These are phyloP conservation scores for Microctonus aethiopoides DNA, from an alignment of 2,888 invertebrate species.

Conservation along the genomic window DNA sequence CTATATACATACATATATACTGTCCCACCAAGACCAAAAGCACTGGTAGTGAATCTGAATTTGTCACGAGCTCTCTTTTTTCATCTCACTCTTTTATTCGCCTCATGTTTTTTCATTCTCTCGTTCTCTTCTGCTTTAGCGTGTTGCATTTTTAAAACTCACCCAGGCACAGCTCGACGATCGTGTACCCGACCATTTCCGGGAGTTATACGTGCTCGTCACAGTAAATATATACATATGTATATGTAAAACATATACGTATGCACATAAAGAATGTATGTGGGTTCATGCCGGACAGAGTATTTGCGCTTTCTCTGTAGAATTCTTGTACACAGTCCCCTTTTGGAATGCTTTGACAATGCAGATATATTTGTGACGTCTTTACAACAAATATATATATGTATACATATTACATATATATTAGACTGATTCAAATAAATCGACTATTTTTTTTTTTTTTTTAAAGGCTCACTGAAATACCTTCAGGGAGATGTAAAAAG, in stretches of 20 bases:
- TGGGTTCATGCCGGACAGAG: slow-evolving; percentile 33
- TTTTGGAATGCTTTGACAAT: slow-evolving; percentile 12
- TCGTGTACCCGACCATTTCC: slow-evolving; percentile 39
- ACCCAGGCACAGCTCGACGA: slow-evolving; percentile 33
- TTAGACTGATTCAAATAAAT: no score
- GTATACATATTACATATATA: no score
- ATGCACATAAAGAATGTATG: slow-evolving; percentile 36
- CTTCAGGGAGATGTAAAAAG: no score
- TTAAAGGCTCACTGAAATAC: no score
- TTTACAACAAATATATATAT: background rate
- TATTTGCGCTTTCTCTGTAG: slow-evolving; percentile 33
- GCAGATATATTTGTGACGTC: background rate
- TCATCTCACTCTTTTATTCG: slow-evolving; percentile 3
- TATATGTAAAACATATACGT: background rate
- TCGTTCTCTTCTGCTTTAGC: slow-evolving; percentile 10
- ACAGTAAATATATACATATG: slow-evolving; percentile 1
- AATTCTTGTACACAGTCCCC: slow-evolving; percentile 7
- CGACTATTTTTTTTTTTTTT: no score
- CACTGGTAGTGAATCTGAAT: slow-evolving; percentile 34
- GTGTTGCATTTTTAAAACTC: slow-evolving; percentile 40
- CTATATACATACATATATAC: no score
- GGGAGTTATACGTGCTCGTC: slow-evolving; percentile 37
- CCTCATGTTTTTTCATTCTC: background rate
- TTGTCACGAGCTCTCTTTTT: slow-evolving; percentile 33
- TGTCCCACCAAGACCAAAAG: background rate